phyloP scores from a whole-genome alignment of 2,797 vertebrate species.

The Macropus fuliginosus region DNA sequence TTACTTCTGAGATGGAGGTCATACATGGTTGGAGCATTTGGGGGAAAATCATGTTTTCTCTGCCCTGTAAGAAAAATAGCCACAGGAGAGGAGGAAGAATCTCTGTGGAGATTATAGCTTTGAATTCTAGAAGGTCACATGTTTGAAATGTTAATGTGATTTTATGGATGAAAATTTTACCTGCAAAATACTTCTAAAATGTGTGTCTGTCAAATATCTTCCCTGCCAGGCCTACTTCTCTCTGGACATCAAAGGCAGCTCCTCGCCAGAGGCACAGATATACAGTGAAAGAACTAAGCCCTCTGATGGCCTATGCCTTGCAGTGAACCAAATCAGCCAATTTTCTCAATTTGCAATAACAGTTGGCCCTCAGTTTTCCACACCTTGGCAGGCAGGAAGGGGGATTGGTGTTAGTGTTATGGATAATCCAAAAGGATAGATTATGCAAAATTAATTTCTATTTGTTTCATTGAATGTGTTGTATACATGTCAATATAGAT shows the following conservation, averaged over 20 bases:
- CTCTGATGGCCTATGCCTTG: not conserved
- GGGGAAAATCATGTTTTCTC: conserved; percentile 48
- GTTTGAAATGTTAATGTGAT: conserved; percentile 76
- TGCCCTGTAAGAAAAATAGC: conserved; percentile 57
- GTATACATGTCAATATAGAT: not conserved
- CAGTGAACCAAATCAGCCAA: not conserved
- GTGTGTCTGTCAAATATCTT: conserved; percentile 54
- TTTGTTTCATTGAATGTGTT: not conserved
- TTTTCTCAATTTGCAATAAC: not conserved
- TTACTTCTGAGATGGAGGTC: conserved; percentile 57
- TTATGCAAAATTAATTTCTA: not conserved
- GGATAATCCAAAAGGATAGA: not conserved
- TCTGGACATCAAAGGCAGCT: conserved; percentile 60
- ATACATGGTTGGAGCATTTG: conserved; percentile 46
- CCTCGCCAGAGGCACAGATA: conserved; percentile 24
- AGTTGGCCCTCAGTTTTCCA: conserved; percentile 30
- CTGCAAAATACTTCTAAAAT: conserved; percentile 72
- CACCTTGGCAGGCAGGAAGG: not conserved
- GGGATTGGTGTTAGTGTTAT: not conserved
- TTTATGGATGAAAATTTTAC: conserved; percentile 74
- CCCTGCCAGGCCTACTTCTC: conserved; percentile 22
- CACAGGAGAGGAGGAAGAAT: conserved; percentile 37
- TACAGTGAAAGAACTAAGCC: conserved; percentile 12
- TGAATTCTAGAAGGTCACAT: conserved; percentile 60
- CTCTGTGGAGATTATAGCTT: conserved; percentile 52